Conservation (phyloP, 2,797 vertebrate species). For the Cirrhinus molitorella region DNA sequence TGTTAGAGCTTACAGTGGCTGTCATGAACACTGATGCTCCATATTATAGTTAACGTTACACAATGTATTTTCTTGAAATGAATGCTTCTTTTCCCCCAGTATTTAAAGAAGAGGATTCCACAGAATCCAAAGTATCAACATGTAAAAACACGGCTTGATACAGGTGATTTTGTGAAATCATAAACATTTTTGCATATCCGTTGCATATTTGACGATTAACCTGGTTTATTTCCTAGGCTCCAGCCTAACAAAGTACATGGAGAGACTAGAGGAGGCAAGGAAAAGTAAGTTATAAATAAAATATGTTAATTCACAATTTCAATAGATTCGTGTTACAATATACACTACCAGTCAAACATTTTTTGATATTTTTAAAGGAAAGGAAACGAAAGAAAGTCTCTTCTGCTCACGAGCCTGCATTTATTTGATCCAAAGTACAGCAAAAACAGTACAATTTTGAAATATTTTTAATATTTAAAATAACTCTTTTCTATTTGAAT, state of each 20-base stretch:
- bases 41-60: neutral
- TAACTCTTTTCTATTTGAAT: too few species aligned
- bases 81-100: constrained; percentile 72
- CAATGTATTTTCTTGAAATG: neutral
- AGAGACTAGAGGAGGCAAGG: constrained; percentile 90
- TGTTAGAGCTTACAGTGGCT: neutral
- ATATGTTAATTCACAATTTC: too few species aligned
- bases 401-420: too few species aligned
- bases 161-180: constrained; percentile 77
- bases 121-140: constrained; percentile 89
- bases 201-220: neutral
- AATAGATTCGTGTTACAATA: too few species aligned
- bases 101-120: constrained; percentile 86
- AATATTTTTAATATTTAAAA: too few species aligned
- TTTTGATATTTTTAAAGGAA: too few species aligned
- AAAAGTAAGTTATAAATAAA: constrained; percentile 84
- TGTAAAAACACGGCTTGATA: constrained; percentile 89
- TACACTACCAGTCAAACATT: too few species aligned
- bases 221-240: constrained; percentile 75
- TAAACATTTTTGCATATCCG: neutral
- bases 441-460: too few species aligned
- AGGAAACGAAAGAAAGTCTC: too few species aligned
- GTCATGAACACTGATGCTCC: too few species aligned
- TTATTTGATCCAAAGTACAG: too few species aligned
- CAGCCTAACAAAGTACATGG: constrained; percentile 91